Base-by-base conservation (phyloP, 1,140 invertebrate genomes). In the Philotrypesis tridentata region DNA sequence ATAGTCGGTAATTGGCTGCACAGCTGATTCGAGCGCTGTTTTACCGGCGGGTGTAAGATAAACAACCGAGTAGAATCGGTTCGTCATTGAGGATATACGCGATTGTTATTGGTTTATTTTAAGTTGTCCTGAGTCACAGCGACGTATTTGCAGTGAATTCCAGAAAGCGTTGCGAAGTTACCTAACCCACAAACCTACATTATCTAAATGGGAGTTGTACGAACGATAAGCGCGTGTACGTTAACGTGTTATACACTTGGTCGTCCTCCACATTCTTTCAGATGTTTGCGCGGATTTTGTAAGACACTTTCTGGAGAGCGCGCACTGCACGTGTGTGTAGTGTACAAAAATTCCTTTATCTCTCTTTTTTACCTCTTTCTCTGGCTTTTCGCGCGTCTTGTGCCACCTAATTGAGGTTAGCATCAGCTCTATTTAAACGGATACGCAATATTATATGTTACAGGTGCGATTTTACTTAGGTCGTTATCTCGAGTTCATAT, bases 221-320 rank as follows among this genome's bases (percentile, higher is more conserved):
- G 17, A 21, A n/a, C 17, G 68, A 37, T 40, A 37, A 8, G 7
- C 7, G 37, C 3, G 9, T 48, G 4, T 73, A 48, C 17, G 12
- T 48, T 55, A 55, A 40, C 33, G 31, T 71, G 21, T n/a, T 21
- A 71, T 4, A 43, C 17, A 21, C 48, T 21, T 2, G 33, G 9
- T 37, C 21, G 25, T 29, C 37, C 33, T 61, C 55, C 21, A 11
- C n/a, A 37, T 37, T 40, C 23, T 40, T 77, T 65, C 23, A 25
- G n/a, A 23, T 75, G 3, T 67, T 67, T 25, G 40, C 31, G 29
- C 11, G 6, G 74, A 67, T 21, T 77, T 76, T 76, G 74, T 65
- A 37, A 23, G 61, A 23, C 17, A 48, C 7, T 70, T 79, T 79
- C 27, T 78, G 40, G 76, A 70, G 40, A 37, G 65, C 29, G 40